Evolutionary conservation across 2,888 invertebrate species (phyloP), one percentile per base, ranked within the genome.

Genomic region (Ophion costatus): DNA sequence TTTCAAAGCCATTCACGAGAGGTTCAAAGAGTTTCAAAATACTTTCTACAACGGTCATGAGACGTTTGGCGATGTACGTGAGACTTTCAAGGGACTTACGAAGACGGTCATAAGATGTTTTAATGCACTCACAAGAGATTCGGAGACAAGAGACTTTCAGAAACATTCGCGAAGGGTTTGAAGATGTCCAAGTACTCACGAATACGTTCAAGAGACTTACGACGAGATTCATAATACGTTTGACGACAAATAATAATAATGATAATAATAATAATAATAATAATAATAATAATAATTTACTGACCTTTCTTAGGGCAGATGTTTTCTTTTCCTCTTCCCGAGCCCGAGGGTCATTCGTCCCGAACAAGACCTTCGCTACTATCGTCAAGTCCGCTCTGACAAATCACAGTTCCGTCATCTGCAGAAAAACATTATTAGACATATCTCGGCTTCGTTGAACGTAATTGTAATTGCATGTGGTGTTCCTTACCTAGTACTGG

Each of bases 361-460:
- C 57, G 56, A 29, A 70, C 70, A 24, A 70, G 29, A 57, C 29
- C 70, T 70, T 70, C 70, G 29, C 29, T 57, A 24, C 57, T 57
- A 57, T 70, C 29, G 56, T 10, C 57, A 17, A 70, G 70, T 70
- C 10, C 24, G 57, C 70, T 70, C 17, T 57, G 29, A 57, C 70
- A 57, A 29, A 70, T 29, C 57, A 70, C 24, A 70, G 24, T 70
- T 24, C 70, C 56, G 57, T 70, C 70, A 70, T 70, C 70, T 70
- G n/a, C 57, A 29, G 7, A 69, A n/a, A 51, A 69, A 70, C 56
- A 56, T 56, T 24, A 70, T 70, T 56, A 56, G 17, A 70, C 70
- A 56, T 70, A 70, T 70, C 33, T 22, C 57, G 57, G 56, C 70
- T 56, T 9, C 10, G 22, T 20, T 22, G 51, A 69, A 2, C 56